Evolutionary conservation across 2,888 invertebrate genomes (phyloP), one percentile per base, ranked within the genome.

Genomic region (Cyclophora punctaria): DNA sequence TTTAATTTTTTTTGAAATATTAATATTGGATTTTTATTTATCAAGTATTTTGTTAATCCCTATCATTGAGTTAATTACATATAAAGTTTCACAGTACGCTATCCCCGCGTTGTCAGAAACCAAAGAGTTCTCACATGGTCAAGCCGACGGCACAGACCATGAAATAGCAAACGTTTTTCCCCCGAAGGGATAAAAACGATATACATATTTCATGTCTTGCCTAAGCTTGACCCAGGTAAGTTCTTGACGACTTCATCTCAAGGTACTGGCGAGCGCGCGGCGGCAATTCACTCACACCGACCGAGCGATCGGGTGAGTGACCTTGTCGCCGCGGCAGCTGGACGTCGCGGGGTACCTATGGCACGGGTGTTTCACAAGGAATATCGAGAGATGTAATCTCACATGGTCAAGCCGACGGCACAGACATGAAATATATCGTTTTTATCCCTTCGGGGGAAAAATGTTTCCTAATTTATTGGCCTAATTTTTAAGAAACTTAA

Each of bases 191-290:
- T 7, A 54, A 58, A 58, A 58, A 56, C 56, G 49, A 52, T 34
- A 20, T n/a, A n/a, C n/a, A n/a, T 58, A 56, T 56, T 58, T 58
- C 49, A 58, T 51, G 52, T 56, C 52, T 53, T 56, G 54, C 57
- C 57, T 34, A 57, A 53, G 54, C 54, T 58, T 55, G 58, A 58
- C 58, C 53, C 51, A 41, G 44, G 20, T 7, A 35, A 7, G 51
- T 49, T 6, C 4, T 20, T 7, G 37, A 50, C 35, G 56, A 20
- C 20, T 20, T 20, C 20, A 20, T 20, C 20, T 20, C 20, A 20
- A 20, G 20, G 20, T 50, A 5, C 52, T 20, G 20, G 20, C 20
- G 20, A 20, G 1, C 20, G 20, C 20, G 20, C 20, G 20, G 20
- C 20, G 20, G 20, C 20, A 20, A 20, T 20, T 20, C 20, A 20